These are phyloP conservation scores for Emydura subglobosa DNA, from an alignment of 2,113 vertebrate genomes.

Conservation along the genomic window DNA sequence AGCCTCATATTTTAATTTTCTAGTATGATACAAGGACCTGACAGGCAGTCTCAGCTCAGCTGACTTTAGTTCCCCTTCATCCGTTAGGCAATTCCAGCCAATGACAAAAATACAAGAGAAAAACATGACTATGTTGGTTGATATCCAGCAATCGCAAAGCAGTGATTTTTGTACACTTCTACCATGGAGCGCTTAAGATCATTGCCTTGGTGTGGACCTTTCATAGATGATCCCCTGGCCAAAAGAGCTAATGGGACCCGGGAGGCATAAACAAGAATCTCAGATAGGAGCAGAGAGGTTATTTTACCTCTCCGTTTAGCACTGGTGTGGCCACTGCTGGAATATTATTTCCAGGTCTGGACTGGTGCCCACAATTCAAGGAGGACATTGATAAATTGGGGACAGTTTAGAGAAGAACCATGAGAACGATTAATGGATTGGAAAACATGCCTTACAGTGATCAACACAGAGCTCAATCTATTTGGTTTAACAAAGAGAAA, in stretches of 20 bases:
- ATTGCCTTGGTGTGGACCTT: neutral
- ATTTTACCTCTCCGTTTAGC: neutral
- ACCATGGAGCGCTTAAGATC: neutral
- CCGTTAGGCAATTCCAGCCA: neutral
- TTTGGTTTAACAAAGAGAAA: neutral
- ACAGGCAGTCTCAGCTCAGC: neutral
- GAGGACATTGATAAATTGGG: neutral
- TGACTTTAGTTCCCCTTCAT: neutral
- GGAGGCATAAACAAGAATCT: neutral
- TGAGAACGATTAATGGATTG: neutral
- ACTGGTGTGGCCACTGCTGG: neutral
- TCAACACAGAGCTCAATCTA: neutral
- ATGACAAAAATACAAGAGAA: neutral
- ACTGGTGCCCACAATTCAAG: neutral
- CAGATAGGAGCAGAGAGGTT: neutral
- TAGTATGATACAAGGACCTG: neutral
- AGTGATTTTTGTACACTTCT: neutral
- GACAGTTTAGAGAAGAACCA: neutral
- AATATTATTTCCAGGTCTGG: neutral
- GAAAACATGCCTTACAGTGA: neutral
- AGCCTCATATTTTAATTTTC: neutral
- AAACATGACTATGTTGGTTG: neutral
- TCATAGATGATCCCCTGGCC: neutral
- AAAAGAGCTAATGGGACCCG: neutral
- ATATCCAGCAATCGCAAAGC: neutral